Base-by-base conservation (phyloP, 2,888 invertebrate species). In the Spodoptera littoralis region DNA sequence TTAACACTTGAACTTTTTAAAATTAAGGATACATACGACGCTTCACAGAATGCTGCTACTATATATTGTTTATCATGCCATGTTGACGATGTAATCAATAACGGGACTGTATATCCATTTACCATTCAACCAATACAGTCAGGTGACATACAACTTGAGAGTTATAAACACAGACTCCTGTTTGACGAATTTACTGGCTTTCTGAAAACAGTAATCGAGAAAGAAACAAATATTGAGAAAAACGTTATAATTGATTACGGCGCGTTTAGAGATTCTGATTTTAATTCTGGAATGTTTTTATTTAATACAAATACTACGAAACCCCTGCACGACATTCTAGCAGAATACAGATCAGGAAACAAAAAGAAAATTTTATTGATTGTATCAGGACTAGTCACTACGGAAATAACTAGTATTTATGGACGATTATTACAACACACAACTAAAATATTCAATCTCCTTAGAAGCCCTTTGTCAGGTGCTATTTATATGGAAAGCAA, bases 231-330 rank as follows among this genome's bases (percentile, higher is more conserved):
- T 65, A 82, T 65, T 11, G 87, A 88, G 73, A 92, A 90, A 74
- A 67, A 69, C 13, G 72, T 93, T 22, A 58, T 83, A 3, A 75
- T 98, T 27, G 97, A 97, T 77, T 98, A 98, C 84, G 97, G 97
- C 0, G 98, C 98, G 0, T 99, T 99, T 86, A 96, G 96, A 58
- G 98, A 98, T 63, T 97, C 98, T 0, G 97, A 97, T 86, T 96
- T 97, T 82, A 97, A 98, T 88, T 98, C 98, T 12, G 99, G 99
- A 0, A 99, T 99, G 12, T 99, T 99, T 89, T 95, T 99, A 18
- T 99, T 99, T 86, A 98, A 98, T 92, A 98, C 97, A 0, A 97
- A 97, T 81, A 95, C 97, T 13, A 95, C 96, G 4, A 98, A 98
- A 67, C 97, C 97, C 36, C 96, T 98, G 82, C 95, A 96, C 76